phyloP scores from a whole-genome alignment of 2,888 invertebrate genomes.

The Nomada hirtipes region DNA sequence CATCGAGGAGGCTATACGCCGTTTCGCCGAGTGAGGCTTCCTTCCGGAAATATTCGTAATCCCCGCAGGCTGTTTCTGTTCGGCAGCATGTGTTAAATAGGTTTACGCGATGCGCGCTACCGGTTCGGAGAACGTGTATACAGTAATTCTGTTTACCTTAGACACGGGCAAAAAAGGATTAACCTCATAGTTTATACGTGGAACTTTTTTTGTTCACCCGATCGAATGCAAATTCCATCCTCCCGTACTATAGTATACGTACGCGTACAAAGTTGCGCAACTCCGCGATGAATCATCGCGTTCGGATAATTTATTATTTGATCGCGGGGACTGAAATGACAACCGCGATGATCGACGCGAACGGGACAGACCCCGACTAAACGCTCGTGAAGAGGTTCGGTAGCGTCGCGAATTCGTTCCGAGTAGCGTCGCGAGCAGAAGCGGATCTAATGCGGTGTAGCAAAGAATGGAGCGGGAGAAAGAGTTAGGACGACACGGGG shows the following conservation, averaged over 20 bases:
- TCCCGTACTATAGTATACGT: background rate
- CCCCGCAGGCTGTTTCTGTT: background rate
- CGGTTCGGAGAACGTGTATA: background rate
- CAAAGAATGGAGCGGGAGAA: conserved; percentile 58
- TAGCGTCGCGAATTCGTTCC: conserved; percentile 17
- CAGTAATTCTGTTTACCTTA: conserved; percentile 8
- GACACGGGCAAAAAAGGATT: background rate
- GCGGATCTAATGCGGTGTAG: conserved; percentile 52
- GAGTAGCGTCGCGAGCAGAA: conserved; percentile 30
- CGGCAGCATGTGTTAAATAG: conserved; percentile 12
- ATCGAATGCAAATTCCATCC: background rate
- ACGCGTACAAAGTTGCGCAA: background rate
- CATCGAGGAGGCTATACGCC: conserved; percentile 44
- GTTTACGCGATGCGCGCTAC: background rate
- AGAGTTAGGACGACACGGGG: conserved; percentile 43
- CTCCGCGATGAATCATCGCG: conserved; percentile 6
- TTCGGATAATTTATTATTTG: background rate
- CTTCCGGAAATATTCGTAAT: background rate
- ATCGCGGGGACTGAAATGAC: background rate
- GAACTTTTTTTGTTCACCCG: conserved; percentile 1
- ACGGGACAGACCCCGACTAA: background rate
- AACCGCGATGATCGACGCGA: background rate
- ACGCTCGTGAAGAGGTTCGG: background rate
- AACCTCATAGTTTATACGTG: background rate
- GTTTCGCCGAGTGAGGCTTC: background rate